Evolutionary conservation across 2,113 vertebrate species (phyloP).

Genomic region (Pogona vitticeps): DNA sequence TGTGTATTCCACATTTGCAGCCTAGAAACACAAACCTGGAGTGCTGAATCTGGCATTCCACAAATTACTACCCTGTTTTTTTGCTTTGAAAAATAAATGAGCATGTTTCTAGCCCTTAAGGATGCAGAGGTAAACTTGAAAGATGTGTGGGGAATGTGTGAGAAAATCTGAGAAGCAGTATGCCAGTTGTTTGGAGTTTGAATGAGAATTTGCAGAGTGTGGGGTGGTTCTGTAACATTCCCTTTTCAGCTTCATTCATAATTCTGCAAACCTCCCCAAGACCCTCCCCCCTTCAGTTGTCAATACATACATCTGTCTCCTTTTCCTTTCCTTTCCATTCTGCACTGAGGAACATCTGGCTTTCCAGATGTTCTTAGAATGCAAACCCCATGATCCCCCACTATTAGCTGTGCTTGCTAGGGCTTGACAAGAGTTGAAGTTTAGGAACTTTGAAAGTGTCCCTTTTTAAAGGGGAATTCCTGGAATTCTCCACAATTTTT

Average conservation of each 20-base stretch:
- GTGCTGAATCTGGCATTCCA: background rate
- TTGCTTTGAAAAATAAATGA: background rate
- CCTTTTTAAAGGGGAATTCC: no score
- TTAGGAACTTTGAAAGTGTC: no score
- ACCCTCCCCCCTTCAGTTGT: background rate
- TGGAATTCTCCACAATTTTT: no score
- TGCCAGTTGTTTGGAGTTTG: no score
- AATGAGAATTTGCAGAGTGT: no score
- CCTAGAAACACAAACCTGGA: background rate
- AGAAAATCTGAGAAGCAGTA: background rate
- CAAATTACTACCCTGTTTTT: background rate
- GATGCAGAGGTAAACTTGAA: background rate
- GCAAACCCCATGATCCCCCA: no score
- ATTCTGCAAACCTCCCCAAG: background rate
- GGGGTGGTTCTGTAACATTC: no score
- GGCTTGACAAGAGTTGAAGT: no score
- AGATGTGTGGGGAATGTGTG: background rate
- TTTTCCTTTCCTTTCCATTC: no score
- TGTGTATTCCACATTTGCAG: background rate
- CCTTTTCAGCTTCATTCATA: background rate
- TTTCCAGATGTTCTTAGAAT: no score
- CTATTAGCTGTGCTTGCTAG: background rate
- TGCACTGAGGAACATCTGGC: no score
- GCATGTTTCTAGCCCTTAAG: background rate
- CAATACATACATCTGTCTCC: no score